These are phyloP conservation scores for Cryptomyrus ogoouensis DNA, from an alignment of 2,113 vertebrate genomes.

Conservation along the genomic window DNA sequence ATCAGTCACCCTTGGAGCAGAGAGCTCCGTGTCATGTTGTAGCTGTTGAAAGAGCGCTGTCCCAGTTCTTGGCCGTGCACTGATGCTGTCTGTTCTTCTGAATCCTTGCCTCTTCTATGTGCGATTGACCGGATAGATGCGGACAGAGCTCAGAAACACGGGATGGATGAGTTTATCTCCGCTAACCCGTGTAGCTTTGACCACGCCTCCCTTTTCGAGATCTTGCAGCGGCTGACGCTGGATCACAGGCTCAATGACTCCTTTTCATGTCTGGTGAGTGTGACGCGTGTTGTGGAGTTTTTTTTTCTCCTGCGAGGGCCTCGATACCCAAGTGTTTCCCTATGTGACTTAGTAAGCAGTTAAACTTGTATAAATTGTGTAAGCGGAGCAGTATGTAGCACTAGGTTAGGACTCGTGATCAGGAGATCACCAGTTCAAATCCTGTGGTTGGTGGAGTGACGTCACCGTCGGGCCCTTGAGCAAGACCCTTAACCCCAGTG, in stretches of 20 bases:
- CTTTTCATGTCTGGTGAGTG: constrained; percentile 98
- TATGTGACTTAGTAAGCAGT: not conserved
- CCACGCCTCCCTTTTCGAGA: constrained; percentile 99
- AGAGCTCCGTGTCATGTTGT: constrained; percentile 35
- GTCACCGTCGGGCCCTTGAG: not conserved
- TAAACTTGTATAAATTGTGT: not conserved
- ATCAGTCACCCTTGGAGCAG: constrained; percentile 38
- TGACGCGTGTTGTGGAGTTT: not conserved
- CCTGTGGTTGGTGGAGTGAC: not conserved
- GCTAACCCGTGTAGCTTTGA: constrained; percentile 99
- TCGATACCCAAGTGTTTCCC: not conserved
- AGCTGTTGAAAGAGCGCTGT: constrained; percentile 19
- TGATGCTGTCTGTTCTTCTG: constrained; percentile 57
- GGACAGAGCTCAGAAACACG: constrained; percentile 99
- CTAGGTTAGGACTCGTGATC: not conserved
- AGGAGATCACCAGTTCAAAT: not conserved
- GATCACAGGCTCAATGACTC: constrained; percentile 99
- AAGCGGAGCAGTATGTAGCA: not conserved
- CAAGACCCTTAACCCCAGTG: not conserved
- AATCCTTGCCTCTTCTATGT: constrained; percentile 85
- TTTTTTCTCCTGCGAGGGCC: not conserved
- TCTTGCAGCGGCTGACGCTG: constrained; percentile 96
- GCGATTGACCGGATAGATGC: constrained; percentile 92
- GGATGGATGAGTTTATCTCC: constrained; percentile 99
- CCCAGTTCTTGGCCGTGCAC: not conserved